Percentiles rank a stretch among this genome's conserved stretches.
Evolutionary conservation across 2,113 vertebrate species (phyloP).

Genomic region (Xiphophorus maculatus): DNA sequence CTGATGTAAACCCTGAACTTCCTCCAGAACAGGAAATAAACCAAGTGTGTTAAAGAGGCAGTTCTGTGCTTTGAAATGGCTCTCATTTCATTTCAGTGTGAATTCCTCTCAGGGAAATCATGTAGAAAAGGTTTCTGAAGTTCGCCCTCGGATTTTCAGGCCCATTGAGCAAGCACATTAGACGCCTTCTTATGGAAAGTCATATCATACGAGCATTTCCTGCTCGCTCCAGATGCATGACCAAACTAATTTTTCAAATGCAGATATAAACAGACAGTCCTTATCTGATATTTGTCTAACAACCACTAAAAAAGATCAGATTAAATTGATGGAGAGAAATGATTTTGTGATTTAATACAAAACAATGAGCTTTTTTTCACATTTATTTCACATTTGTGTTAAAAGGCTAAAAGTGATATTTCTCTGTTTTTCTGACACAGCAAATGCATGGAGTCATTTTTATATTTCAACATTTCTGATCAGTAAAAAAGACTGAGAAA

Average conservation of each 20-base stretch:
- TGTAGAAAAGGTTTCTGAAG: constrained; percentile 9
- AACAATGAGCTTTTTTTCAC: background rate
- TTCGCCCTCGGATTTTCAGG: background rate
- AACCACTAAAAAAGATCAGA: background rate
- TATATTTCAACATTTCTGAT: background rate
- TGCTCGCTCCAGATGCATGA: background rate
- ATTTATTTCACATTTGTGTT: background rate
- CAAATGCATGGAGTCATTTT: no score
- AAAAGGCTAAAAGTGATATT: background rate
- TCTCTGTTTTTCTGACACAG: background rate
- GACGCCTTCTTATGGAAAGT: constrained; percentile 1
- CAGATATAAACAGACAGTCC: background rate
- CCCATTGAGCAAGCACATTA: constrained; percentile 12
- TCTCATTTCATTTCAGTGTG: background rate
- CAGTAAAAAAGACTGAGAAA: background rate
- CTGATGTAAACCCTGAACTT: background rate
- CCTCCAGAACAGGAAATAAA: background rate
- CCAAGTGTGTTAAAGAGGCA: background rate
- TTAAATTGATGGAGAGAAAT: no score
- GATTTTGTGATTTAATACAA: background rate
- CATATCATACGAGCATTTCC: background rate
- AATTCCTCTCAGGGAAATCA: background rate
- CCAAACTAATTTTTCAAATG: background rate
- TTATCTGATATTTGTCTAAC: background rate
- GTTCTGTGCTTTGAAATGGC: background rate